These are phyloP conservation scores for Colaptes auratus DNA, from an alignment of 2,113 vertebrate genomes.

Conservation along the genomic window DNA sequence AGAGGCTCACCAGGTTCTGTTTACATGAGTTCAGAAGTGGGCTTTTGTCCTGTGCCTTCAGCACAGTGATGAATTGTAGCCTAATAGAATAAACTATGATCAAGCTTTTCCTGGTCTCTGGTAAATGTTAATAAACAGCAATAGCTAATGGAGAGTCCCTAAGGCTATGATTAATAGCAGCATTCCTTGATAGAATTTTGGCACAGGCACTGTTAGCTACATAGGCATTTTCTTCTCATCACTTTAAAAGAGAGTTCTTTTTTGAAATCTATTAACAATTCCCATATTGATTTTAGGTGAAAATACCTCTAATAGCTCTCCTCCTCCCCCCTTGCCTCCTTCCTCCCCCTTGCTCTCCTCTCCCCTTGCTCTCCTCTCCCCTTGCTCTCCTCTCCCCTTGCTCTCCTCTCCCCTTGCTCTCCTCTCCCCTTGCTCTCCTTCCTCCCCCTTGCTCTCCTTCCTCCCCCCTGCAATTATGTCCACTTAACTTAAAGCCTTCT, in stretches of 20 bases:
- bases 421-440: no score
- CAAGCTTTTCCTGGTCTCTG: neutral
- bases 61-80: neutral
- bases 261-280: neutral
- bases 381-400: no score
- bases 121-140: neutral
- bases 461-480: no score
- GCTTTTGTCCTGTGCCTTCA: neutral
- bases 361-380: no score
- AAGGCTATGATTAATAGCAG: neutral
- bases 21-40: neutral
- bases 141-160: neutral
- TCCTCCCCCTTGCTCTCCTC: no score
- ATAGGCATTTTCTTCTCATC: neutral
- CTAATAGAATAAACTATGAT: neutral
- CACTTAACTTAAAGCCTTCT: no score
- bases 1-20: neutral
- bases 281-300: neutral
- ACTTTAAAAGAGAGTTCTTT: neutral
- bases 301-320: neutral
- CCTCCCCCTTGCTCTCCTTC: neutral
- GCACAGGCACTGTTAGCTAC: neutral
- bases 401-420: no score
- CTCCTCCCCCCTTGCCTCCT: no score
- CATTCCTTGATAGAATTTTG: neutral